Base-by-base conservation (phyloP, 2,888 invertebrate genomes). In the Cryptus armator region DNA sequence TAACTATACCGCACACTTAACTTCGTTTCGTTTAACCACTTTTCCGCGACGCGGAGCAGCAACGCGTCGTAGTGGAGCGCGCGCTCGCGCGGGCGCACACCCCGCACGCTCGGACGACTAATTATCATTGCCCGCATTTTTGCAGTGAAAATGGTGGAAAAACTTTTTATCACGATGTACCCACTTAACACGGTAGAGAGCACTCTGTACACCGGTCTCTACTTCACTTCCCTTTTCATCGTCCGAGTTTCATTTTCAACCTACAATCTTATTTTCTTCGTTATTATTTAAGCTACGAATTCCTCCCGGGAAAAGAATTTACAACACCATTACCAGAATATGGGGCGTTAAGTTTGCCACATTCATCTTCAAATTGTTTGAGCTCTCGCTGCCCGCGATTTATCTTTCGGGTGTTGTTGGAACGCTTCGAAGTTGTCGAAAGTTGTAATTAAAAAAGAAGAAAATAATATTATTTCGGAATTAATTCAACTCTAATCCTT, bases 21-120 rank as follows among this genome's bases (percentile, higher is more conserved):
- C 81, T 82, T 82, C 76, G 70, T 82, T 77, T 77, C 76, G 81
- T 82, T 71, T 70, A 62, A 43, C 76, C 76, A 71, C 76, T 81
- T 70, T 53, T 43, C 53, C 64, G 43, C 53, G 64, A 76, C 44
- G 53, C 66, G 70, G 74, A 74, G 68, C 70, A 64, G 24, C 56
- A 74, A 44, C 72, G 43, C 56, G 59, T 44, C 59, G 48, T 29
- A 62, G 62, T 32, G 62, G 29, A 32, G 62, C 62, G 6, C 14
- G 62, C 29, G 29, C 29, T 24, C 24, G 24, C 5, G 37, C 37
- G 37, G 37, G 37, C 9, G 37, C 48, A n/a, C 48, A 48, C 48
- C 48, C 48, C 62, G 24, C 62, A 32, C 62, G 29, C 79, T 79
- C 79, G 72, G 67, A 72, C 83, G 79, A 79, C 83, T 83, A 83